Evolutionary conservation across 2,888 invertebrate genomes (phyloP).

Genomic region (Ametastegia equiseti): DNA sequence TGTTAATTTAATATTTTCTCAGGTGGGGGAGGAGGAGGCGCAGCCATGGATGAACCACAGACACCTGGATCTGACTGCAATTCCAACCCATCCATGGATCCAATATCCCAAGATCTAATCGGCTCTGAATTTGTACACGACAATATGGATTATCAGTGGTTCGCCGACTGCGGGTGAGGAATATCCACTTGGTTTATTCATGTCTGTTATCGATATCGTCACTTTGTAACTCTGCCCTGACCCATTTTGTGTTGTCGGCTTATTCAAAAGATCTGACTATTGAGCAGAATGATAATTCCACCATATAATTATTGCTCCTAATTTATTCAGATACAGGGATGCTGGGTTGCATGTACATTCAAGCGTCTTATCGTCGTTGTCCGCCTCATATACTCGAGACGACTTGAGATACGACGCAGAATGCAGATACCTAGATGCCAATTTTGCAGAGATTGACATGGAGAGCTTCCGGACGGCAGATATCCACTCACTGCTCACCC

Average conservation of each 20-base stretch:
- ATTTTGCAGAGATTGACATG: slow-evolving; percentile 96
- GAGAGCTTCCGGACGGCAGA: slow-evolving; percentile 95
- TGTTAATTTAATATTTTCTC: not conserved
- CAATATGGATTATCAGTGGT: slow-evolving; percentile 95
- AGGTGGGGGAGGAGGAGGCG: slow-evolving; percentile 66
- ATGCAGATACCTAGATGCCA: slow-evolving; percentile 92
- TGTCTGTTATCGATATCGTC: not conserved
- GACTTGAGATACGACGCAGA: slow-evolving; percentile 87
- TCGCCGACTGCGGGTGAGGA: slow-evolving; percentile 90
- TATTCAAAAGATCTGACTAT: not conserved
- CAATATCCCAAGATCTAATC: slow-evolving; percentile 78
- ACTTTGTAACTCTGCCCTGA: not conserved
- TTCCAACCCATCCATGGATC: slow-evolving; percentile 79
- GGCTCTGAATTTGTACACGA: slow-evolving; percentile 86
- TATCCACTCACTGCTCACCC: slow-evolving; percentile 90
- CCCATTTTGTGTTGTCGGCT: not conserved
- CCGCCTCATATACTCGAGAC: slow-evolving; percentile 87
- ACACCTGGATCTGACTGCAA: slow-evolving; percentile 80
- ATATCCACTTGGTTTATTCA: not conserved
- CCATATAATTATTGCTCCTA: not conserved
- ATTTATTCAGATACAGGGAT: slow-evolving; percentile 85
- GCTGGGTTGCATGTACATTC: slow-evolving; percentile 86
- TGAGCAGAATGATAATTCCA: not conserved
- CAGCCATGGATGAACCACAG: slow-evolving; percentile 74
- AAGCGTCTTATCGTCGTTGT: slow-evolving; percentile 89